These are phyloP conservation scores for Psittacula derbiana DNA, from an alignment of 2,797 vertebrate species.

Conservation along the genomic window DNA sequence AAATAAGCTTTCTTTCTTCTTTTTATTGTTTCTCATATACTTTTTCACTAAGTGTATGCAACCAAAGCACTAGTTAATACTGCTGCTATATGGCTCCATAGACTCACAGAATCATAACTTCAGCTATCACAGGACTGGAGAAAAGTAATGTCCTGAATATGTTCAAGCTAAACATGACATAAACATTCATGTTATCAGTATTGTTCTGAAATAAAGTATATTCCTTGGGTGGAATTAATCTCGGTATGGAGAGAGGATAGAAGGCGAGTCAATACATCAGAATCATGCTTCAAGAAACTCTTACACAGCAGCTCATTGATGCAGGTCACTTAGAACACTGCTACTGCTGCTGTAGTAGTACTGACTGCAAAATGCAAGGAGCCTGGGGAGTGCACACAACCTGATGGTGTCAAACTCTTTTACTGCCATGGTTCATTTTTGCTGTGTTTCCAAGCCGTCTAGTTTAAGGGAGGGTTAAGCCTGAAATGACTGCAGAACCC, in stretches of 20 bases:
- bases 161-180: not conserved
- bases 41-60: not conserved
- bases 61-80: not conserved
- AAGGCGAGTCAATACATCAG: not conserved
- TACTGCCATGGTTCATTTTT: rapidly evolving
- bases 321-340: not conserved
- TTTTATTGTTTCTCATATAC: not conserved
- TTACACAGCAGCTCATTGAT: not conserved
- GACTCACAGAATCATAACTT: not conserved
- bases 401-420: not conserved
- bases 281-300: not conserved
- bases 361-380: not conserved
- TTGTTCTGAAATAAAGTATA: not conserved
- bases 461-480: not conserved
- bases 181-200: not conserved
- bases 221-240: not conserved
- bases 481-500: not conserved
- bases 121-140: not conserved
- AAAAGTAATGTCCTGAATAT: not conserved
- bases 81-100: not conserved
- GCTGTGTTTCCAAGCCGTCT: not conserved
- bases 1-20: not conserved
- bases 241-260: rapidly evolving
- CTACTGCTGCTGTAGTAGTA: not conserved
- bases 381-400: rapidly evolving